Evolutionary conservation across 2,113 vertebrate species (phyloP).

Genomic region (Cyprinodon brontotheroides): DNA sequence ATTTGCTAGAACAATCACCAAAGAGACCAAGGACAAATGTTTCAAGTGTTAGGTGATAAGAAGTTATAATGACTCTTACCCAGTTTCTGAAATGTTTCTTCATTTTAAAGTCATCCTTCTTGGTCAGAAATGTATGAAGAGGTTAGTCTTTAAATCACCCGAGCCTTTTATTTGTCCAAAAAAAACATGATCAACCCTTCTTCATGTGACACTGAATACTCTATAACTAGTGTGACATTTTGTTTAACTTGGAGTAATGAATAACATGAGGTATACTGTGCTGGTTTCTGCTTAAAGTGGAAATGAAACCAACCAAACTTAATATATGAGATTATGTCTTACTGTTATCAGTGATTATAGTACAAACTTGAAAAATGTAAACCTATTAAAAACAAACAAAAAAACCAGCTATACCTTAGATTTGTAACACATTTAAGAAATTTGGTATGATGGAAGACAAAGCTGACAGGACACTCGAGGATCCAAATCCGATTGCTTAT

Average conservation of each 20-base stretch:
- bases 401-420: too few species aligned
- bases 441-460: too few species aligned
- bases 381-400: too few species aligned
- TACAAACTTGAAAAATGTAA: too few species aligned
- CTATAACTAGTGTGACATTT: conserved; percentile 34
- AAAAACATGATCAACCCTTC: not conserved
- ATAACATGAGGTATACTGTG: conserved; percentile 54
- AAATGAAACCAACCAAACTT: too few species aligned
- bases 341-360: too few species aligned
- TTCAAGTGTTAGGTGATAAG: conserved; percentile 67
- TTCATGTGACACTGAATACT: conserved; percentile 24
- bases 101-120: conserved; percentile 41
- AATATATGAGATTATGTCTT: too few species aligned
- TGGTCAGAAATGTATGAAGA: conserved; percentile 27
- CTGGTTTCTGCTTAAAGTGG: conserved; percentile 45
- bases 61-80: conserved; percentile 56
- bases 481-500: too few species aligned
- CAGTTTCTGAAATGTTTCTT: conserved; percentile 27
- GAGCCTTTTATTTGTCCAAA: conserved; percentile 14
- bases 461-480: too few species aligned
- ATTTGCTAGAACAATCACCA: conserved; percentile 41
- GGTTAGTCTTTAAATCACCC: conserved; percentile 3
- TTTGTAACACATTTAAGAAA: too few species aligned
- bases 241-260: conserved; percentile 34
- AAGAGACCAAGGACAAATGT: conserved; percentile 59